A percentile compares a stretch with the other conserved stretches of the same genome.
phyloP scores from a whole-genome alignment of 2,797 vertebrate genomes.

The Ceyx erithaca region DNA sequence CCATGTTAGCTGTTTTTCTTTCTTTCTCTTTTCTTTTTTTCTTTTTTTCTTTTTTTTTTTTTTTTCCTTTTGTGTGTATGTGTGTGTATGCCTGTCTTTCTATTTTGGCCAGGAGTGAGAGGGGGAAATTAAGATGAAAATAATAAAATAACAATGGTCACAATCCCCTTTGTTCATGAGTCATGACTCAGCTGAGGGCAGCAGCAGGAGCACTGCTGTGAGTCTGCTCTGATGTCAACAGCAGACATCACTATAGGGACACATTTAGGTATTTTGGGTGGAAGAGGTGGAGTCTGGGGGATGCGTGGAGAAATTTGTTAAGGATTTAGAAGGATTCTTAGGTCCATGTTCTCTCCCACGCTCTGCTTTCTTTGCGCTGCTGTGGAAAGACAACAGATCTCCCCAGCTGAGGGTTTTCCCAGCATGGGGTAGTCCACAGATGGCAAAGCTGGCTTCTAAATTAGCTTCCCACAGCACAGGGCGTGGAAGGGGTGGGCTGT shows the following conservation, averaged over 20 bases:
- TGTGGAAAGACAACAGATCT: slow-evolving; percentile 52
- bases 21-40: not conserved
- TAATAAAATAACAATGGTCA: slow-evolving; percentile 71
- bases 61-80: not conserved
- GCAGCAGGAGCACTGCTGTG: slow-evolving; percentile 27
- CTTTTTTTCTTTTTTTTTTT: not conserved
- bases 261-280: slow-evolving; percentile 11
- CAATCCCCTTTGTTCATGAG: slow-evolving; percentile 60
- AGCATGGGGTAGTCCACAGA: slow-evolving; percentile 65
- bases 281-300: slow-evolving; percentile 36
- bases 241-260: slow-evolving; percentile 8
- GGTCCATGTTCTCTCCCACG: slow-evolving; percentile 48
- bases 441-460: slow-evolving; percentile 61
- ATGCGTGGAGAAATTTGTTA: not conserved
- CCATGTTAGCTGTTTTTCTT: not conserved
- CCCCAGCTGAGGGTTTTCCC: slow-evolving; percentile 65
- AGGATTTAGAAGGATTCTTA: slow-evolving; percentile 18
- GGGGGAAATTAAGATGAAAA: slow-evolving; percentile 66
- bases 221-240: slow-evolving; percentile 55
- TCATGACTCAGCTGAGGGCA: slow-evolving; percentile 65
- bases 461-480: slow-evolving; percentile 61
- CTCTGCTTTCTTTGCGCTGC: not conserved
- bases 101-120: slow-evolving; percentile 48
- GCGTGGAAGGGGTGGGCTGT: slow-evolving; percentile 24
- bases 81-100: not conserved